These are phyloP conservation scores for Xiphydria camelus DNA, from an alignment of 2,888 invertebrate genomes.

Conservation along the genomic window DNA sequence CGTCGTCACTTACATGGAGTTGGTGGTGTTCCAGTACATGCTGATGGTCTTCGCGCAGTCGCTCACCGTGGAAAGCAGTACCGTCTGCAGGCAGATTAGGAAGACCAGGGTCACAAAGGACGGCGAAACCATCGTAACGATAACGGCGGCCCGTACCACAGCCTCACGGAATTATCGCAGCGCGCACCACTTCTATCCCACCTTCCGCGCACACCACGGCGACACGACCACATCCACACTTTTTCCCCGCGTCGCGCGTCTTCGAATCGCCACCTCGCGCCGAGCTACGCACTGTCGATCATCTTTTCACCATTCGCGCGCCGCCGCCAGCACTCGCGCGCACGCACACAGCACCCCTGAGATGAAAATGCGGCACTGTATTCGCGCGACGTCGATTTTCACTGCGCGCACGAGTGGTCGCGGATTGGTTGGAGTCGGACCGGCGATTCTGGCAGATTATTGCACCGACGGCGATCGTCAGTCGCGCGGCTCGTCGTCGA, in stretches of 20 bases:
- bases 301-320: too few relatives aligned
- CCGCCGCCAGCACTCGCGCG: too few relatives aligned
- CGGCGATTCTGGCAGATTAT: too few relatives aligned
- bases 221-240: conserved; percentile 44
- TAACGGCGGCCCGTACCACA: conserved; percentile 16
- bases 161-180: conserved; percentile 5
- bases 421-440: too few relatives aligned
- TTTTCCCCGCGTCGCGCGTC: background rate
- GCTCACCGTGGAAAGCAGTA: conserved; percentile 68
- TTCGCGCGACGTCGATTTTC: too few relatives aligned
- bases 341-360: too few relatives aligned
- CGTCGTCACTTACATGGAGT: conserved; percentile 72
- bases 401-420: too few relatives aligned
- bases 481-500: background rate
- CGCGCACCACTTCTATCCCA: conserved; percentile 29
- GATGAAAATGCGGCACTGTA: too few relatives aligned
- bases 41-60: conserved; percentile 83
- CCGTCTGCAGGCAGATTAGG: conserved; percentile 64
- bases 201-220: conserved; percentile 33
- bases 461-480: too few relatives aligned
- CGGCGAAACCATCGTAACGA: conserved; percentile 56
- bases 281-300: background rate
- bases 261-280: background rate
- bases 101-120: conserved; percentile 57
- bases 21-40: conserved; percentile 90